phyloP scores from a whole-genome alignment of 2,888 invertebrate species.

The Noctua janthe region DNA sequence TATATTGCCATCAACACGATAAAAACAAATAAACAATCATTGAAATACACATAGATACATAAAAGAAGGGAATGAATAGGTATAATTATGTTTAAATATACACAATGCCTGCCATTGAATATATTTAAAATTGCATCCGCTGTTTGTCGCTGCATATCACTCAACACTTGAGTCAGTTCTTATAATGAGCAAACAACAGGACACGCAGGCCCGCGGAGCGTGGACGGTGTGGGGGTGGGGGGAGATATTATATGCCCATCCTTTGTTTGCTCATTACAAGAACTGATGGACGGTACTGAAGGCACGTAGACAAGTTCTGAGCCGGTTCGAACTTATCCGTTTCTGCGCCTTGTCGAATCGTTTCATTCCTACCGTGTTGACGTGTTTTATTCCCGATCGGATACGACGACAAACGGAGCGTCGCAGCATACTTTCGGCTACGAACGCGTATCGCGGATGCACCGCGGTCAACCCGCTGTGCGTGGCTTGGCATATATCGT shows the following conservation, averaged over 20 bases:
- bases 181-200: neutral
- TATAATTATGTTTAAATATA: neutral
- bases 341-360: no score
- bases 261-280: slow-evolving; percentile 2
- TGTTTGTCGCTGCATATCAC: neutral
- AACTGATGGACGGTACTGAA: neutral
- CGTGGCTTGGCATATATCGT: no score
- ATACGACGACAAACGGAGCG: no score
- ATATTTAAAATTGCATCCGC: neutral
- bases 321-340: neutral
- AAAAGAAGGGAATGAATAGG: neutral
- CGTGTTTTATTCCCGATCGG: no score
- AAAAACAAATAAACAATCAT: neutral
- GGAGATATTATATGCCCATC: neutral
- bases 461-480: no score
- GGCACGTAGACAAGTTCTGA: neutral
- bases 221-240: no score
- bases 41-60: neutral
- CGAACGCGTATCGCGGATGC: no score
- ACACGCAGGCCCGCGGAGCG: neutral
- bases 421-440: no score
- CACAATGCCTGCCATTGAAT: neutral
- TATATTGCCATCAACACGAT: no score
- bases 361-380: no score
- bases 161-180: neutral